phyloP scores from a whole-genome alignment of 2,113 vertebrate species.

The Acanthisitta chloris region DNA sequence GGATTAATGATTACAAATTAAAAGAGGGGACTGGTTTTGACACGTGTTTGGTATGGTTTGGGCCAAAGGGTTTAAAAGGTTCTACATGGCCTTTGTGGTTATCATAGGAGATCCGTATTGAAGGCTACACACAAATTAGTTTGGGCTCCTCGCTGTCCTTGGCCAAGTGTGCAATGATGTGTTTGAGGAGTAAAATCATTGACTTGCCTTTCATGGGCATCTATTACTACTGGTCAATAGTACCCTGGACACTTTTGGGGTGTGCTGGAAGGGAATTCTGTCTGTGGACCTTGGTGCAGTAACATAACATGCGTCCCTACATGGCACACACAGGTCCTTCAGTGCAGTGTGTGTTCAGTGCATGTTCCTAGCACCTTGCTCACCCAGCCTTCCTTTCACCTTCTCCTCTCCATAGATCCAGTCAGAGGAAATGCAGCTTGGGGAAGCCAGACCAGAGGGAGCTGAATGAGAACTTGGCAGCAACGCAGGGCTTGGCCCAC shows the following conservation, averaged over 20 bases:
- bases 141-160: background rate
- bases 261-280: background rate
- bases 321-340: rapidly evolving
- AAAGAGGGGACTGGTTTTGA: background rate
- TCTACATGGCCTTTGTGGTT: background rate
- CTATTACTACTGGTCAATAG: background rate
- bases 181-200: background rate
- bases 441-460: conserved; percentile 86
- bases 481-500: conserved; percentile 83
- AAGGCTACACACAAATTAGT: background rate
- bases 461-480: conserved; percentile 85
- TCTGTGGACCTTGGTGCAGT: background rate
- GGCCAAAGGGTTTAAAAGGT: background rate
- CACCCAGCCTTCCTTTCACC: background rate
- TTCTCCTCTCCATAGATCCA: conserved; percentile 41
- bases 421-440: conserved; percentile 83
- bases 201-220: background rate
- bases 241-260: rapidly evolving
- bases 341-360: background rate
- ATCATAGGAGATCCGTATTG: background rate
- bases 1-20: conserved; percentile 17
- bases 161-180: background rate
- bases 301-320: rapidly evolving
- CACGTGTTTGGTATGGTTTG: background rate
- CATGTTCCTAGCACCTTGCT: background rate